These are phyloP conservation scores for Brachypteracias leptosomus DNA, from an alignment of 2,113 vertebrate genomes.

Conservation along the genomic window DNA sequence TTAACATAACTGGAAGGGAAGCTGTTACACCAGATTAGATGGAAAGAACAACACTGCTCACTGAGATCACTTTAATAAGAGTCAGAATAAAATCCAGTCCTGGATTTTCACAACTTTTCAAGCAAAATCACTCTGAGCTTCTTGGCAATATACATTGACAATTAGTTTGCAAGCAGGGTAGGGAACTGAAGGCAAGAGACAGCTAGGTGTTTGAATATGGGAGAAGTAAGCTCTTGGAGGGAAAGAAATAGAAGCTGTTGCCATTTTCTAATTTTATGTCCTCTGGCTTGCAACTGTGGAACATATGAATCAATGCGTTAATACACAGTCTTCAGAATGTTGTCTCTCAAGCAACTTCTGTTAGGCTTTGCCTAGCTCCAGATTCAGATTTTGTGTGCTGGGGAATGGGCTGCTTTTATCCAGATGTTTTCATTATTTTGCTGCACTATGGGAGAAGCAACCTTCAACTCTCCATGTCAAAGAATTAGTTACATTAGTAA, in stretches of 20 bases:
- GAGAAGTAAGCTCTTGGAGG: not conserved
- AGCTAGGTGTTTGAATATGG: constrained; percentile 27
- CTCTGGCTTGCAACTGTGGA: constrained; percentile 21
- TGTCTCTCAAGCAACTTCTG: not conserved
- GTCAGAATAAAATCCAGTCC: not conserved
- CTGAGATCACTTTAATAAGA: not conserved
- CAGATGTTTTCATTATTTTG: not conserved
- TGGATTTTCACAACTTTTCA: not conserved
- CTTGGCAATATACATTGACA: not conserved
- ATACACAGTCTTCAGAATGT: not conserved
- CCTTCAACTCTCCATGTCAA: not conserved
- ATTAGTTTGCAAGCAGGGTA: not conserved
- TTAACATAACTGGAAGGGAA: not conserved
- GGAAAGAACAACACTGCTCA: not conserved
- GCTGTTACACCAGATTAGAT: not conserved
- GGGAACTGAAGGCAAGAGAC: not conserved
- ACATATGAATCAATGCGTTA: not conserved
- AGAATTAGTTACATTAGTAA: not conserved
- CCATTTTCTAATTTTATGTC: constrained; percentile 25
- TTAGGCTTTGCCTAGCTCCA: not conserved
- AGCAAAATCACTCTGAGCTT: not conserved
- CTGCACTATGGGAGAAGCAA: not conserved
- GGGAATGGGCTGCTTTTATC: not conserved
- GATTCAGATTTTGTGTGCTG: not conserved
- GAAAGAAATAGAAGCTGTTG: constrained; percentile 14